A percentile compares a stretch with the other conserved stretches of the same genome.
These are phyloP conservation scores for Hydrophis major DNA, from an alignment of 2,797 vertebrate genomes.

Conservation along the genomic window DNA sequence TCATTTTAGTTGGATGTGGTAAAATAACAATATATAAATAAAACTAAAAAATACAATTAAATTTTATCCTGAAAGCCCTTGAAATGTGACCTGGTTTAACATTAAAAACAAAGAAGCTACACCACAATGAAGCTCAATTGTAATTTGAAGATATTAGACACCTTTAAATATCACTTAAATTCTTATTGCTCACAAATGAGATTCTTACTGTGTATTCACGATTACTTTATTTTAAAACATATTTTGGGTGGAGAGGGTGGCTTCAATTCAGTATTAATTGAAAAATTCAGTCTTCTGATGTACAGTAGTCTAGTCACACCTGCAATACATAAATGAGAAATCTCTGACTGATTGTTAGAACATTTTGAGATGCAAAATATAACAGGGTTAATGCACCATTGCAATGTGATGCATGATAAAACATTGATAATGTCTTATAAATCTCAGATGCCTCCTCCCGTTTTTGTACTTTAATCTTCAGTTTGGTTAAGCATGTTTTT, in stretches of 20 bases:
- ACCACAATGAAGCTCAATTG: slow-evolving; percentile 6
- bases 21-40: not conserved
- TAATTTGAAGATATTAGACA: not conserved
- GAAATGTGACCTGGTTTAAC: slow-evolving; percentile 2
- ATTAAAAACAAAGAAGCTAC: not conserved
- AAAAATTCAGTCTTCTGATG: slow-evolving; percentile 31
- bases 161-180: slow-evolving; percentile 13
- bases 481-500: not conserved
- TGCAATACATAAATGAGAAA: slow-evolving; percentile 19
- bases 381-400: slow-evolving; percentile 19
- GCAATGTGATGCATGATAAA: slow-evolving; percentile 21
- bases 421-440: slow-evolving; percentile 25
- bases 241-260: not conserved
- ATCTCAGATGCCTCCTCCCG: not conserved
- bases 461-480: not conserved
- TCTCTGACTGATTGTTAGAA: slow-evolving; percentile 16
- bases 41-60: not conserved
- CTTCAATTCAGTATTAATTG: slow-evolving; percentile 31
- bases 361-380: slow-evolving; percentile 29
- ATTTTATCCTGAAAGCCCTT: not conserved
- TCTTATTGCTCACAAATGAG: slow-evolving; percentile 1
- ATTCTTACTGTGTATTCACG: not conserved
- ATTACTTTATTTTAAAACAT: slow-evolving; percentile 13
- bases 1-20: not conserved
- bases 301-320: not conserved